phyloP scores from a whole-genome alignment of 2,113 vertebrate species.

The Ploceus nigricollis region DNA sequence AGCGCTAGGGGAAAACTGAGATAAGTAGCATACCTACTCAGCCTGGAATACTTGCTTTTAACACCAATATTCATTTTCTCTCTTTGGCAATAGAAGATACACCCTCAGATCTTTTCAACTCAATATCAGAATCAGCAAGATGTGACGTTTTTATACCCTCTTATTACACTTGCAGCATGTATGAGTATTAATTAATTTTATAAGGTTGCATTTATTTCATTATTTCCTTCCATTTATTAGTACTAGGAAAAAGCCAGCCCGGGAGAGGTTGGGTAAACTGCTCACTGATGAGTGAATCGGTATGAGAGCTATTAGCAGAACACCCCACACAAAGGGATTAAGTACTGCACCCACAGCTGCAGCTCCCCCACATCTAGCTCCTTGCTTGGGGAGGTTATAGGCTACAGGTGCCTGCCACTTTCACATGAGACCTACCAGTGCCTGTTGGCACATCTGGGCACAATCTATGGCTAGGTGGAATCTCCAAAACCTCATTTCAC shows the following conservation, averaged over 20 bases:
- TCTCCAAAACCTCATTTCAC: not conserved
- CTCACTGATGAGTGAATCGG: not conserved
- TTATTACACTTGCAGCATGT: not conserved
- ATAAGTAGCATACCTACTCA: not conserved
- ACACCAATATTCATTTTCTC: not conserved
- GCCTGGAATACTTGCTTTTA: not conserved
- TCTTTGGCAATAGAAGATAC: not conserved
- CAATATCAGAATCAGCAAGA: not conserved
- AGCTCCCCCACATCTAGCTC: not conserved
- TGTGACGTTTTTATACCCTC: not conserved
- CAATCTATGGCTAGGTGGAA: not conserved
- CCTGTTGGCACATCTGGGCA: not conserved
- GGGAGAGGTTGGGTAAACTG: not conserved
- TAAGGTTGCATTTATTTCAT: not conserved
- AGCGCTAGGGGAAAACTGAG: fast-evolving
- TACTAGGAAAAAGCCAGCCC: not conserved
- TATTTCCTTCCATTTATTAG: not conserved
- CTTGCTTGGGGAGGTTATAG: not conserved
- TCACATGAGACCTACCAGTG: not conserved
- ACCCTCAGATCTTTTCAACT: not conserved
- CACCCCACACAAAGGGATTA: not conserved
- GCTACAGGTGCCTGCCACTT: not conserved
- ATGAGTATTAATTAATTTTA: not conserved
- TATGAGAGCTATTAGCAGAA: not conserved
- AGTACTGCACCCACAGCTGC: not conserved